phyloP scores from a whole-genome alignment of 2,888 invertebrate genomes.

The Hipparchia sbordonii region DNA sequence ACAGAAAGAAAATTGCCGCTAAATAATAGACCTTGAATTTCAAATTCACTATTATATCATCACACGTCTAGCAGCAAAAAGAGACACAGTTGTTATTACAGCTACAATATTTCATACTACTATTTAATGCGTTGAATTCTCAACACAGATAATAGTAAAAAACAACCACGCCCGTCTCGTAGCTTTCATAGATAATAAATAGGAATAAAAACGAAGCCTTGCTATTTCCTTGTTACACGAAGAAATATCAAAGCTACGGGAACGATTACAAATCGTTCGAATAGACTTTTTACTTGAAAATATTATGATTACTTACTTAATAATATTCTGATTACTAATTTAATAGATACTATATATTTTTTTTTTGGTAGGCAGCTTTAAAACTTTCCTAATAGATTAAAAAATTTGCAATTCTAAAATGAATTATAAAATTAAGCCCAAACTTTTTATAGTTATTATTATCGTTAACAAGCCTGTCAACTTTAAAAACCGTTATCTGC shows the following conservation, averaged over 20 bases:
- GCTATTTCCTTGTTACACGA: slow-evolving; percentile 47
- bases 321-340: background rate
- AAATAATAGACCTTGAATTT: slow-evolving; percentile 7
- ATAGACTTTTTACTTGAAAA: background rate
- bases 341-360: background rate
- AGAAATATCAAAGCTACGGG: background rate
- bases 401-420: background rate
- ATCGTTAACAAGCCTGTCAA: slow-evolving; percentile 2
- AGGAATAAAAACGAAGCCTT: slow-evolving; percentile 53
- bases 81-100: slow-evolving; percentile 10
- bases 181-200: slow-evolving; percentile 52
- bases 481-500: background rate
- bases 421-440: background rate
- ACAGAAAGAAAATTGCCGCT: slow-evolving; percentile 5
- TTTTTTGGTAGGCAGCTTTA: background rate
- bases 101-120: slow-evolving; percentile 28
- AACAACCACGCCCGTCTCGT: slow-evolving; percentile 53
- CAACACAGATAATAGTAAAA: slow-evolving; percentile 56
- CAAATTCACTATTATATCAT: slow-evolving; percentile 14
- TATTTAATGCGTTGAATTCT: slow-evolving; percentile 54
- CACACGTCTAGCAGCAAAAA: slow-evolving; percentile 20
- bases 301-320: background rate
- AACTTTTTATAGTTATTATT: background rate
- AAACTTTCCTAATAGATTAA: background rate
- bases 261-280: background rate